Conservation (phyloP, 2,113 vertebrate species). For the Pelusios castaneus region DNA sequence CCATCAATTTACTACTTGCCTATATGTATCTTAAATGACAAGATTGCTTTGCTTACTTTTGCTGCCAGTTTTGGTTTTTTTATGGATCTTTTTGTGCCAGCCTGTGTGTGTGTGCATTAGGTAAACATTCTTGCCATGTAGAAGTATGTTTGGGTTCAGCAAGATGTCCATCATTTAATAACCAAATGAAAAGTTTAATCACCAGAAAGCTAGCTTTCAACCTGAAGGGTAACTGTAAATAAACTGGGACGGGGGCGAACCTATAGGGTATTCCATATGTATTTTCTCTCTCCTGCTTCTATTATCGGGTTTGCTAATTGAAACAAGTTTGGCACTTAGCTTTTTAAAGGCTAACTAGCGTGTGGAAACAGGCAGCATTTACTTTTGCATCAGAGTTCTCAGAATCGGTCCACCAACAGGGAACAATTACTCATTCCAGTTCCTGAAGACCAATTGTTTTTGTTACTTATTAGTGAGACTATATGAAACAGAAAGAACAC, state of each 20-base stretch:
- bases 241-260: conserved; percentile 68
- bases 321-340: conserved; percentile 47
- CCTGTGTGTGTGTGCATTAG: conserved; percentile 56
- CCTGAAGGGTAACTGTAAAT: conserved; percentile 45
- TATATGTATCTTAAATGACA: conserved; percentile 46
- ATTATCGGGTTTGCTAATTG: conserved; percentile 54
- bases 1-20: conserved; percentile 35
- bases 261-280: conserved; percentile 46
- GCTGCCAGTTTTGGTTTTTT: conserved; percentile 60
- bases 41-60: conserved; percentile 59
- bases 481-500: conserved; percentile 32
- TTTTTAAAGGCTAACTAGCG: too few relatives aligned
- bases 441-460: background rate
- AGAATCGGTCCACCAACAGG: conserved; percentile 10
- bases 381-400: conserved; percentile 46
- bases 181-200: conserved; percentile 76
- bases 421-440: background rate
- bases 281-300: conserved; percentile 53
- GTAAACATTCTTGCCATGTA: conserved; percentile 50
- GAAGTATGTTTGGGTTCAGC: conserved; percentile 56
- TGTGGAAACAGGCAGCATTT: conserved; percentile 40
- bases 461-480: conserved; percentile 27
- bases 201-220: conserved; percentile 73
- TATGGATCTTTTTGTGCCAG: conserved; percentile 52
- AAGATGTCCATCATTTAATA: conserved; percentile 74